phyloP scores from a whole-genome alignment of 2,888 invertebrate genomes.

The Horisme vitalbata region DNA sequence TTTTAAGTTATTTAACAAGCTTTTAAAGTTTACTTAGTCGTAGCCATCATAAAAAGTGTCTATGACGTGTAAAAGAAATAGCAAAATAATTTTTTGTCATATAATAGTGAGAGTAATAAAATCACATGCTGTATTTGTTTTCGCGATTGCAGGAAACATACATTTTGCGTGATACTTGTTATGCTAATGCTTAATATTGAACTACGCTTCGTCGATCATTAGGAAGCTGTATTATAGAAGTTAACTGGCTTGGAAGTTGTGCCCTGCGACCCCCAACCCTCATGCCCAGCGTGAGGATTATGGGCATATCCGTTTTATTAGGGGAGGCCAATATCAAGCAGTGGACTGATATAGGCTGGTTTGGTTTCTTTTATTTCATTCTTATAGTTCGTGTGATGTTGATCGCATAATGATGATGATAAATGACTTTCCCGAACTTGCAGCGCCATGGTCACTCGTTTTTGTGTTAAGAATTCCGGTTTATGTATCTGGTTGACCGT shows the following conservation, averaged over 20 bases:
- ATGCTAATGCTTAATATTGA: slow-evolving; percentile 32
- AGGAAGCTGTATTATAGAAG: slow-evolving; percentile 21
- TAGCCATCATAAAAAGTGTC: no score
- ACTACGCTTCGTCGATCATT: slow-evolving; percentile 26
- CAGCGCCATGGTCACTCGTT: background rate
- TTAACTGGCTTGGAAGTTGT: background rate
- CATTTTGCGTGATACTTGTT: slow-evolving; percentile 28
- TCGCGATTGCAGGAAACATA: slow-evolving; percentile 30
- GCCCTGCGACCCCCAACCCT: no score
- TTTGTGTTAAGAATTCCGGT: slow-evolving; percentile 10
- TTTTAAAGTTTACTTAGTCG: no score
- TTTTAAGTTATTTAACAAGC: no score
- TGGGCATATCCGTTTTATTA: no score
- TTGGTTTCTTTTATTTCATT: background rate
- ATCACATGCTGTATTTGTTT: background rate
- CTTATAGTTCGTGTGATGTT: background rate
- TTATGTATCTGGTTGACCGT: slow-evolving; percentile 11
- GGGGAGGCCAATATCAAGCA: no score
- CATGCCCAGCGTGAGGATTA: no score
- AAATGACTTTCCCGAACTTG: slow-evolving; percentile 3
- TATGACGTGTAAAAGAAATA: no score
- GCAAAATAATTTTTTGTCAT: no score
- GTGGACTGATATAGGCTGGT: no score
- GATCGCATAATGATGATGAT: background rate
- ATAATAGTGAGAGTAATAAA: background rate